A percentile compares a stretch with the other conserved stretches of the same genome.
These are phyloP conservation scores for Cetoscarus ocellatus DNA, from an alignment of 2,797 vertebrate genomes.

Conservation along the genomic window DNA sequence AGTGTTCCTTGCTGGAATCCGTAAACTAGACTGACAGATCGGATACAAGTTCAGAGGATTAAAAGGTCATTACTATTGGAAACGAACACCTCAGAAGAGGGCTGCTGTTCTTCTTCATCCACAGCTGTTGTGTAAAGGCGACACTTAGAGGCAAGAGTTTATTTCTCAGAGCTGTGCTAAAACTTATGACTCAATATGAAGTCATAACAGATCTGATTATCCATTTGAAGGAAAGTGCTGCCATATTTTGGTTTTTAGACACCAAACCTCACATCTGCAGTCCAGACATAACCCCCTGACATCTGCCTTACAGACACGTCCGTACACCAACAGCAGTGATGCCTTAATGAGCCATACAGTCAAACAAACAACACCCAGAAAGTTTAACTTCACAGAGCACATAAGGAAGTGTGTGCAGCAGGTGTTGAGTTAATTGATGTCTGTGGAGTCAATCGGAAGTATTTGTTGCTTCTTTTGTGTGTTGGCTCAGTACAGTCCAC, in stretches of 20 bases:
- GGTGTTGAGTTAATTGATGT: constrained; percentile 60
- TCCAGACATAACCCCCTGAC: constrained; percentile 66
- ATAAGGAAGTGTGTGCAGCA: constrained; percentile 52
- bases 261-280: constrained; percentile 63
- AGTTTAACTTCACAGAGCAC: constrained; percentile 53
- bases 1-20: constrained; percentile 6
- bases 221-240: constrained; percentile 65
- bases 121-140: constrained; percentile 29
- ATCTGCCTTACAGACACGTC: constrained; percentile 73
- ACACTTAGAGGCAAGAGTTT: constrained; percentile 38
- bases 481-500: constrained; percentile 23
- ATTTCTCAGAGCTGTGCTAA: constrained; percentile 25
- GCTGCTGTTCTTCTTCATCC: constrained; percentile 48
- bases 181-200: constrained; percentile 71
- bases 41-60: constrained; percentile 28
- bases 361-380: constrained; percentile 63
- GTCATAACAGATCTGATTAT: constrained; percentile 73
- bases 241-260: constrained; percentile 65
- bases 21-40: constrained; percentile 10
- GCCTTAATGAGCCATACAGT: constrained; percentile 57
- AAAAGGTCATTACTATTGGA: constrained; percentile 22
- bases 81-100: constrained; percentile 32
- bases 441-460: constrained; percentile 21
- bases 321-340: constrained; percentile 49
- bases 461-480: constrained; percentile 32